phyloP scores from a whole-genome alignment of 2,797 vertebrate genomes.

The Delichon dasypus region DNA sequence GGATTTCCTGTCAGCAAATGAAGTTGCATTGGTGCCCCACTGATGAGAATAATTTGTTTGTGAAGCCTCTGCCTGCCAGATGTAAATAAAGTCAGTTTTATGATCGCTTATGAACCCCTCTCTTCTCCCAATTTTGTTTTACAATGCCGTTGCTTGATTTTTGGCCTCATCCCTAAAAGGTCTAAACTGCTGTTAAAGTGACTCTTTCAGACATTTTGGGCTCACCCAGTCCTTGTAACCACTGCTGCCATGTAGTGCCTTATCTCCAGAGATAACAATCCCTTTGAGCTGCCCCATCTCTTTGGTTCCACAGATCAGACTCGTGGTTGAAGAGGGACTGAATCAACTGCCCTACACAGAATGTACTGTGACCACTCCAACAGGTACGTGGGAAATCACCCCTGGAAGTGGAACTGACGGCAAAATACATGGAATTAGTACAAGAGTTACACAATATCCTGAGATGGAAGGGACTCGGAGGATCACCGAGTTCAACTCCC shows the following conservation, averaged over 20 bases:
- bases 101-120: accelerated
- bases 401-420: background rate
- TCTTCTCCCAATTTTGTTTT: background rate
- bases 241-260: background rate
- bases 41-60: background rate
- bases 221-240: background rate
- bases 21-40: background rate
- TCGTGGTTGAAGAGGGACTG: slow-evolving; percentile 94
- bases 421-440: background rate
- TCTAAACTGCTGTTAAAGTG: no score
- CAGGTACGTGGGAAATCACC: slow-evolving; percentile 77
- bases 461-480: background rate
- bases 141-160: background rate
- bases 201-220: background rate
- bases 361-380: slow-evolving; percentile 93
- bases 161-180: background rate
- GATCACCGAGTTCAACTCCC: background rate
- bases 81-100: background rate
- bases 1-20: background rate
- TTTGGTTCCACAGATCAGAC: slow-evolving; percentile 84
- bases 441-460: background rate
- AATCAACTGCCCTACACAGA: slow-evolving; percentile 94
- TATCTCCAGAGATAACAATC: background rate
- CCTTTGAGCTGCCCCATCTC: background rate
- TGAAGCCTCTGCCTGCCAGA: background rate